Evolutionary conservation across 2,888 invertebrate species (phyloP).

Genomic region (Schizaphis graminum): DNA sequence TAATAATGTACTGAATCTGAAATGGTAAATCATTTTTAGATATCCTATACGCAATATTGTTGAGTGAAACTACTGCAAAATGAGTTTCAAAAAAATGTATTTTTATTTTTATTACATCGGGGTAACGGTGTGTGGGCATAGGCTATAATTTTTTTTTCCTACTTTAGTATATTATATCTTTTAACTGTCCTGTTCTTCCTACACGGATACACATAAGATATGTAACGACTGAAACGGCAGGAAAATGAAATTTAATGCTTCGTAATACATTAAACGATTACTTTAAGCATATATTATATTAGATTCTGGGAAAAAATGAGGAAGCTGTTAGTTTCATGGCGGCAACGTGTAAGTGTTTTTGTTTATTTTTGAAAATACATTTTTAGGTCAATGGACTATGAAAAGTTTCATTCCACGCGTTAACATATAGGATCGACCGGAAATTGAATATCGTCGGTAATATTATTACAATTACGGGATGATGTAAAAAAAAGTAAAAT

Average conservation of each 20-base stretch:
- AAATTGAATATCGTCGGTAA: not conserved
- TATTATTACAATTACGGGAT: not conserved
- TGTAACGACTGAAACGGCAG: not conserved
- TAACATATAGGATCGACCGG: not conserved
- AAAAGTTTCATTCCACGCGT: not conserved
- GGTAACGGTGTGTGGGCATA: not conserved
- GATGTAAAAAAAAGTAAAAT: not conserved
- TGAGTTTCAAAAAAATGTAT: constrained; percentile 18
- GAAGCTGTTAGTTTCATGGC: not conserved
- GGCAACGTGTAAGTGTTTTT: not conserved
- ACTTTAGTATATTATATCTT: not conserved
- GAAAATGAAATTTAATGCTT: constrained; percentile 15
- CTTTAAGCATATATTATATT: constrained; percentile 17
- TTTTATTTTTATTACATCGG: constrained; percentile 31
- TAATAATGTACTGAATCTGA: constrained; percentile 33
- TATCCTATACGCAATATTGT: constrained; percentile 38
- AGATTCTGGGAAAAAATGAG: not conserved
- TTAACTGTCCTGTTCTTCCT: not conserved
- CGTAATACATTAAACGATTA: constrained; percentile 12
- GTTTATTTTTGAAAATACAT: not conserved
- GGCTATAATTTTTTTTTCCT: constrained; percentile 6
- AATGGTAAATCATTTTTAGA: constrained; percentile 51
- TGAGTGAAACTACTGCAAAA: not conserved
- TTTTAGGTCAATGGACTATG: not conserved
- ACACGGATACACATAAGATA: not conserved